Base-by-base conservation (phyloP, 2,113 vertebrate species). In the Carollia perspicillata region DNA sequence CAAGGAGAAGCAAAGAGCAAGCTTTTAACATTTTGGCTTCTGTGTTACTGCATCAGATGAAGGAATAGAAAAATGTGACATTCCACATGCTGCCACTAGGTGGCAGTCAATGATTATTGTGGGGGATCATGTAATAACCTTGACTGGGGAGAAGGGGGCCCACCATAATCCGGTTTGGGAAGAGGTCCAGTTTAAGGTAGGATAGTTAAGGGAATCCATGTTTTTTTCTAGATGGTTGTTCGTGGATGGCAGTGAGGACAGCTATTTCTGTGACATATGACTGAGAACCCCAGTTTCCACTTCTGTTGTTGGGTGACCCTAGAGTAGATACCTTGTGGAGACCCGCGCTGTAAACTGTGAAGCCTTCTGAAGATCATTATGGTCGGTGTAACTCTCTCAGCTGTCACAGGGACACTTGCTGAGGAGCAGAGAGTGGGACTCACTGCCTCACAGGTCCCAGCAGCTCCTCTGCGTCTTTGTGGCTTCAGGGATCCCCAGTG, bases 31-130 rank as follows among this genome's bases (percentile, higher is more conserved):
- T 40, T 71, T 83, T 33, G 26, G 22, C 28, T 35, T 47, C 26
- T 17, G 17, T 12, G 18, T 44, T 78, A 37, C 60, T 65, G 18
- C 6, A 6, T 75, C 33, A 14, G 40, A 18, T 17, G 28, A 33
- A 40, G 28, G 13, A 17, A 10, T 13, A 23, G 72, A 93, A 93
- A 91, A 93, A 89, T 1, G 72, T 53, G 69, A 71, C 78, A 37
- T 88, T 81, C 28, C 35, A 30, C 0, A 5, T 20, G 2, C 0
- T 0, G 11, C 83, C 96, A 49, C 87, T 93, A 96, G 92, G 47
- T 95, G 95, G 90, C 79, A 95, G 87, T 93, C 87, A 47, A 30
- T 14, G 47, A 53, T 23, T 72, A 35, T 35, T 53, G 40, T 77
- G 49, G 6, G 35, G 42, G 16, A 51, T 51, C 49, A 0, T 9